phyloP scores from a whole-genome alignment of 2,113 vertebrate species.

The Chaetops frenatus region DNA sequence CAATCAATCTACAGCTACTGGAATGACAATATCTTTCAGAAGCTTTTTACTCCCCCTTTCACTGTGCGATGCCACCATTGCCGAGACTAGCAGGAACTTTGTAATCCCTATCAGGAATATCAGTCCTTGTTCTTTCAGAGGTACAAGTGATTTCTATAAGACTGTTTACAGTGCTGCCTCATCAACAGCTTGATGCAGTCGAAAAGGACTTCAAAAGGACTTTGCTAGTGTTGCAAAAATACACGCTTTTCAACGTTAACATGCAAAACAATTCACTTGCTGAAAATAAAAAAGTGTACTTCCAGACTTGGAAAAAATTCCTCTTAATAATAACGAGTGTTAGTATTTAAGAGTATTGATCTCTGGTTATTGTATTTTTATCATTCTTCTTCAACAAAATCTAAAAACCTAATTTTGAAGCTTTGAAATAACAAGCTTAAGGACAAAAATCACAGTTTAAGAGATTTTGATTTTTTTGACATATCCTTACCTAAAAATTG shows the following conservation, averaged over 20 bases:
- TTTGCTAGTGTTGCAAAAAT: not conserved
- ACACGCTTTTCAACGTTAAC: not conserved
- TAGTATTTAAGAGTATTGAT: not conserved
- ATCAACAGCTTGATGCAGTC: not conserved
- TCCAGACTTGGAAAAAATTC: not conserved
- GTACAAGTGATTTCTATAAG: not conserved
- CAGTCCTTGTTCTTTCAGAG: not conserved
- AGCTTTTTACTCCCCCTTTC: not conserved
- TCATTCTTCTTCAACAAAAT: not conserved
- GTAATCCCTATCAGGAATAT: not conserved
- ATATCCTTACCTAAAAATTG: not conserved
- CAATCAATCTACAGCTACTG: not conserved
- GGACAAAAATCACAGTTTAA: not conserved
- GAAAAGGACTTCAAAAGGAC: not conserved
- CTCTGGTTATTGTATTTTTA: not conserved
- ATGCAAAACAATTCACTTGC: not conserved
- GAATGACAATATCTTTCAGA: not conserved
- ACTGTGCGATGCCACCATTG: not conserved
- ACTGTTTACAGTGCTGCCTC: not conserved
- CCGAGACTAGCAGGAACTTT: not conserved
- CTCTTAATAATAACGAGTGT: not conserved
- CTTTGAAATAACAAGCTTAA: not conserved
- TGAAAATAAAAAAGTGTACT: not conserved
- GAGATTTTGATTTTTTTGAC: not conserved
- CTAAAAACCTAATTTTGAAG: not conserved